Conservation (phyloP, 2,797 vertebrate genomes). For the Sebastes jordani region DNA sequence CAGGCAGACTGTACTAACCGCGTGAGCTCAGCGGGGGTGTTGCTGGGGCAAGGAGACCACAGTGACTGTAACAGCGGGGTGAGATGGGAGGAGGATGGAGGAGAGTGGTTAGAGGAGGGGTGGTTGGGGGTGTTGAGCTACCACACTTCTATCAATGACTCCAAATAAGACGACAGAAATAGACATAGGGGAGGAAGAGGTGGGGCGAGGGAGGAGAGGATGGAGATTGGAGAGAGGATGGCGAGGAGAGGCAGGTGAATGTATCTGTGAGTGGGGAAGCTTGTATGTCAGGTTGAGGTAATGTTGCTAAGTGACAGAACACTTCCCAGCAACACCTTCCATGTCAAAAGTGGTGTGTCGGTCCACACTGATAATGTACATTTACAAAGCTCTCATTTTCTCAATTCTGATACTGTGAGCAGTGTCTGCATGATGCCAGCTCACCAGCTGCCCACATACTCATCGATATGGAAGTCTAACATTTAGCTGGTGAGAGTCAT, state of each 20-base stretch:
- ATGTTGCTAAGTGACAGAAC: background rate
- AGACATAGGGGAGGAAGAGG: slow-evolving; percentile 51
- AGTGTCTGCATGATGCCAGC: slow-evolving; percentile 36
- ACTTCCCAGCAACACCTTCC: background rate
- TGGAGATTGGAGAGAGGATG: slow-evolving; percentile 20
- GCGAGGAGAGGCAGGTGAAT: slow-evolving; percentile 44
- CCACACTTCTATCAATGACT: slow-evolving; percentile 71
- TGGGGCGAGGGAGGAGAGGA: background rate
- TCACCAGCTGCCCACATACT: slow-evolving; percentile 63
- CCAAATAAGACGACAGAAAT: slow-evolving; percentile 76
- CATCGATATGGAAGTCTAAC: slow-evolving; percentile 54
- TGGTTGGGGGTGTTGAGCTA: slow-evolving; percentile 38
- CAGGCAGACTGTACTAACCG: slow-evolving; percentile 82
- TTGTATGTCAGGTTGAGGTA: slow-evolving; percentile 3
- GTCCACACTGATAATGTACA: slow-evolving; percentile 4
- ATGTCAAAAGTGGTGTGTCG: background rate
- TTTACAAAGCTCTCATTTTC: slow-evolving; percentile 21
- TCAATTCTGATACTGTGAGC: background rate
- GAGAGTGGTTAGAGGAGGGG: slow-evolving; percentile 1
- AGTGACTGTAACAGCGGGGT: slow-evolving; percentile 12
- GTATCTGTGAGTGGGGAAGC: background rate
- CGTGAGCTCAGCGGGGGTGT: slow-evolving; percentile 74
- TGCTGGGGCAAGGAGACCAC: slow-evolving; percentile 63
- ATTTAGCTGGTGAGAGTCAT: slow-evolving; percentile 53
- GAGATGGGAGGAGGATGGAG: slow-evolving; percentile 35